Evolutionary conservation across 2,888 invertebrate genomes (phyloP).

Genomic region (Melinaea marsaeus): DNA sequence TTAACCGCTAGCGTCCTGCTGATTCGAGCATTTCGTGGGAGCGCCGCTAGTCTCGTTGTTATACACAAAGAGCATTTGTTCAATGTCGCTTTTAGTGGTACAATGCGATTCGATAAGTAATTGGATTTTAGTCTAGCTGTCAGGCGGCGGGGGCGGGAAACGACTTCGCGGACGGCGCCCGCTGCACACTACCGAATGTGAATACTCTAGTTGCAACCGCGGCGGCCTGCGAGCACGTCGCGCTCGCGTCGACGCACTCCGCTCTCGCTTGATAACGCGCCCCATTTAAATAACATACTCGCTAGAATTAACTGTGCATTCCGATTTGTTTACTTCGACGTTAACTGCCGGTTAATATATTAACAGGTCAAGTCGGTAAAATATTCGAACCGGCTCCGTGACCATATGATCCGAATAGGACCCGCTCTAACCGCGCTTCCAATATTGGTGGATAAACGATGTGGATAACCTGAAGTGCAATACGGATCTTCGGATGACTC

Average conservation of each 20-base stretch:
- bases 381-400: slow-evolving; percentile 55
- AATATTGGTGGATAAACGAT: slow-evolving; percentile 57
- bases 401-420: slow-evolving; percentile 60
- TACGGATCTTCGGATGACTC: slow-evolving; percentile 52
- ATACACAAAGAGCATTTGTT: slow-evolving; percentile 49
- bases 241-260: slow-evolving; percentile 41
- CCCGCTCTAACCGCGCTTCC: slow-evolving; percentile 46
- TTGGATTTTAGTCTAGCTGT: slow-evolving; percentile 52
- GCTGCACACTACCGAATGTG: slow-evolving; percentile 6
- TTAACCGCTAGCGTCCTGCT: slow-evolving; percentile 40
- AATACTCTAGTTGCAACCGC: slow-evolving; percentile 54
- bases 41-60: slow-evolving; percentile 45
- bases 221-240: slow-evolving; percentile 63
- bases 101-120: slow-evolving; percentile 65
- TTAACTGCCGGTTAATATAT: slow-evolving; percentile 16
- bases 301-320: slow-evolving; percentile 45
- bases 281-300: slow-evolving; percentile 56
- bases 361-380: slow-evolving; percentile 35
- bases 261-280: slow-evolving; percentile 60
- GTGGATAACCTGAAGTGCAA: slow-evolving; percentile 61
- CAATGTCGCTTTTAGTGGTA: slow-evolving; percentile 49
- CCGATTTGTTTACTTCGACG: slow-evolving; percentile 25
- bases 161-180: slow-evolving; percentile 25
- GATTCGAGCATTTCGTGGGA: slow-evolving; percentile 61
- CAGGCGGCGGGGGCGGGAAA: slow-evolving; percentile 48